Conservation (phyloP, 2,113 vertebrate species). For the Plestiodon gilberti region DNA sequence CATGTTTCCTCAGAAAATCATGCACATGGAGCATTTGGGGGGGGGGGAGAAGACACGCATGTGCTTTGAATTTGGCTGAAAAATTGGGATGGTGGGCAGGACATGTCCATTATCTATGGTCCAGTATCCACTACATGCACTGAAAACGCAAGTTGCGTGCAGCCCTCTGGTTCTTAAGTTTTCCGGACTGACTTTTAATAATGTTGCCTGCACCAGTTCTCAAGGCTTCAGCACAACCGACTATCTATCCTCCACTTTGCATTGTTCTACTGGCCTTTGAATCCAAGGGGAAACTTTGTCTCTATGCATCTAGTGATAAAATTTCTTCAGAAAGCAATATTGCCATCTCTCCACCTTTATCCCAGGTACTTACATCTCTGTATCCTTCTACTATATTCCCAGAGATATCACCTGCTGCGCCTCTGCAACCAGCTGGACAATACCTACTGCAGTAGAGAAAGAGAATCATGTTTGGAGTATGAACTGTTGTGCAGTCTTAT, state of each 20-base stretch:
- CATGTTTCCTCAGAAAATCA: neutral
- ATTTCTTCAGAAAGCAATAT: neutral
- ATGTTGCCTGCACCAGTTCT: neutral
- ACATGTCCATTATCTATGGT: neutral
- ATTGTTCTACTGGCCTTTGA: neutral
- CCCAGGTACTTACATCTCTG: constrained; percentile 84
- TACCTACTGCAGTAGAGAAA: constrained; percentile 78
- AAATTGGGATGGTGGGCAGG: neutral
- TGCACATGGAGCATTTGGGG: neutral
- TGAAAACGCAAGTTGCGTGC: no score
- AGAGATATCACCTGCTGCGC: constrained; percentile 82
- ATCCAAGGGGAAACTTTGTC: neutral
- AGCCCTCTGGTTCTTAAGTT: neutral
- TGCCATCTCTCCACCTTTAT: neutral
- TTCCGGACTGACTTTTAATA: neutral
- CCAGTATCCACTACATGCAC: neutral
- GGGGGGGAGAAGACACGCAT: no score
- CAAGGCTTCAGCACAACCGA: neutral
- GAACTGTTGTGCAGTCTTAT: neutral
- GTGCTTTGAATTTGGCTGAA: neutral
- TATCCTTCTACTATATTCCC: constrained; percentile 85
- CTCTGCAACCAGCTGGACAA: constrained; percentile 89
- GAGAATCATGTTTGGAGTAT: constrained; percentile 19
- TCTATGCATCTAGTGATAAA: neutral
- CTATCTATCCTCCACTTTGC: neutral